phyloP scores from a whole-genome alignment of 2,113 vertebrate genomes.

The Lampris megalopsis region DNA sequence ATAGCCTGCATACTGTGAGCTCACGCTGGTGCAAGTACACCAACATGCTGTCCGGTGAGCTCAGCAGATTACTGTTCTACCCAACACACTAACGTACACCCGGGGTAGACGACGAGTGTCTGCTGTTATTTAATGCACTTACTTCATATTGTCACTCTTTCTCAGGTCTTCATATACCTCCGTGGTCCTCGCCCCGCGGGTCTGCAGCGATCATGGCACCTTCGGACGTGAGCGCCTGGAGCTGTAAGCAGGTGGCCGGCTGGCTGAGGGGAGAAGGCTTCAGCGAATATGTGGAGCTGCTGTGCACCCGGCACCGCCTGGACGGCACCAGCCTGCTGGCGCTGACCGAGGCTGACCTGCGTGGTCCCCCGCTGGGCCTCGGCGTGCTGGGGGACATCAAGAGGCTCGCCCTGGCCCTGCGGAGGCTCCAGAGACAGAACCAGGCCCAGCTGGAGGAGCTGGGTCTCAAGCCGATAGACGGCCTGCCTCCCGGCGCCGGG shows the following conservation, averaged over 20 bases:
- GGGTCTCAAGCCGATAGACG: slow-evolving; percentile 79
- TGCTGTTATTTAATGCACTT: background rate
- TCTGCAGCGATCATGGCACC: slow-evolving; percentile 84
- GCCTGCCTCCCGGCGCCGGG: slow-evolving; percentile 18
- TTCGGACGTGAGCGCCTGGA: slow-evolving; percentile 88
- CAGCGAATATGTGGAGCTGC: slow-evolving; percentile 88
- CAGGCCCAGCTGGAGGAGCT: slow-evolving; percentile 87
- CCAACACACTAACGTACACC: background rate
- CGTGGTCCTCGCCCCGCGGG: slow-evolving; percentile 12
- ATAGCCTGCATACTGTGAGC: slow-evolving; percentile 10
- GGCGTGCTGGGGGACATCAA: slow-evolving; percentile 95
- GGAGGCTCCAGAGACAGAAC: slow-evolving; percentile 90
- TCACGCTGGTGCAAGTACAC: slow-evolving; percentile 7
- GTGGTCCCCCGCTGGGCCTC: slow-evolving; percentile 92
- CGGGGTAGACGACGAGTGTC: slow-evolving; percentile 1
- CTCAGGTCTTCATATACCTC: background rate
- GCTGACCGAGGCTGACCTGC: slow-evolving; percentile 93
- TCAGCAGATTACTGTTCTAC: slow-evolving; percentile 14
- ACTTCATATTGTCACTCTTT: slow-evolving; percentile 6
- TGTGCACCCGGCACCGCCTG: slow-evolving; percentile 90
- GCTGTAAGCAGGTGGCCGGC: slow-evolving; percentile 87
- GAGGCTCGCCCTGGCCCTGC: slow-evolving; percentile 89
- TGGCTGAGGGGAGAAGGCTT: slow-evolving; percentile 94
- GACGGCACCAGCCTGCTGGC: slow-evolving; percentile 92
- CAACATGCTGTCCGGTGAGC: slow-evolving; percentile 6